Evolutionary conservation across 2,797 vertebrate species (phyloP), one percentile per base, ranked within the genome.

Genomic region (Lepus townsendii): DNA sequence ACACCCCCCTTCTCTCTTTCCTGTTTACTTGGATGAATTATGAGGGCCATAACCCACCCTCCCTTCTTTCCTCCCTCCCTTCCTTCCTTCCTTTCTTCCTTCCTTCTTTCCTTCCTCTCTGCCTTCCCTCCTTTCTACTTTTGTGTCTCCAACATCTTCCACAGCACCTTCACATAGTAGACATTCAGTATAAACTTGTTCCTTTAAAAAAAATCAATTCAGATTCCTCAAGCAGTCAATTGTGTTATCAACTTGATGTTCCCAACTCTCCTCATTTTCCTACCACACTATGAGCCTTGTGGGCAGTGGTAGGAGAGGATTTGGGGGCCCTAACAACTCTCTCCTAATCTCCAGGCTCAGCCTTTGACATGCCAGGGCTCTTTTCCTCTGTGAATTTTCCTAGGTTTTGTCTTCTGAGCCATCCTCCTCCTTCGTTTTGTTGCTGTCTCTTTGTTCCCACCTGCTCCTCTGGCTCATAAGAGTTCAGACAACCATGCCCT

Each of bases 181-280:
- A 14, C 22, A 90, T 30, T 82, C 14, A 52, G 35, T 84, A 79
- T 60, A 92, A 62, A 72, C 60, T 50, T 83, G 19, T 57, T 87
- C 12, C 17, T 87, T 78, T 54, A 13, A 76, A 91, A 57, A 19
- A 93, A 79, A 87, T 54, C 69, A 91, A 83, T 47, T 92, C 57
- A 13, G 47, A 30, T 32, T 19, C 87, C 30, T 71, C 30, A 19
- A 71, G 22, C 66, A 72, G 62, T 69, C 79, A 78, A 57, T 47
- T 86, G 9, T 72, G 32, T 85, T 95, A 38, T 47, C 85, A 83
- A 42, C 22, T 86, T 66, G 54, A 7, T 79, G 35, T 77, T 52
- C 7, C 32, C 30, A 5, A 68, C 2, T 30, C 60, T 20, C 4
- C 19, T 52, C 12, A 47, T 85, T 82, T 77, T 63, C 4, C 32